Evolutionary conservation across 2,888 invertebrate species (phyloP).

Genomic region (Oscheius sp.): DNA sequence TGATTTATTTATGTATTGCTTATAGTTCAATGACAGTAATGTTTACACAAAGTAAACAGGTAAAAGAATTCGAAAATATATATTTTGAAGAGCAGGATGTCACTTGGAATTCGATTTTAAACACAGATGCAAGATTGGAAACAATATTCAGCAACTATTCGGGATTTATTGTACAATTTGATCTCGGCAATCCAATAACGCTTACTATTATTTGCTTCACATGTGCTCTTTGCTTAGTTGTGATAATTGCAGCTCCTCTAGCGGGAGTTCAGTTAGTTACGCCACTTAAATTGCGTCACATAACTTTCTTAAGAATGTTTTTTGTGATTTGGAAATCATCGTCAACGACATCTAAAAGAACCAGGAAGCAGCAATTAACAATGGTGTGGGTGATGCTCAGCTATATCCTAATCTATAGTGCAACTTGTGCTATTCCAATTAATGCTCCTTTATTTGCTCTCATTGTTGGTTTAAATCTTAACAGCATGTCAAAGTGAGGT

Average conservation of each 20-base stretch:
- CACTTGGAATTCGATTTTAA: neutral
- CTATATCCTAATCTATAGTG: neutral
- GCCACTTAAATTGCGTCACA: neutral
- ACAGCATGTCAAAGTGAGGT: neutral
- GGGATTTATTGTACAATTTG: neutral
- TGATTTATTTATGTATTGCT: neutral
- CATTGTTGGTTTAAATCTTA: neutral
- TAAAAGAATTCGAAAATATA: neutral
- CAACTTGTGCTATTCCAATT: neutral
- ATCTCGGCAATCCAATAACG: neutral
- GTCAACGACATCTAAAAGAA: neutral
- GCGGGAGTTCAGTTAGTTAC: neutral
- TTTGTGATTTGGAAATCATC: neutral
- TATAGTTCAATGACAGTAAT: neutral
- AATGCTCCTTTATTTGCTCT: neutral
- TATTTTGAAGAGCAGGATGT: too few species aligned
- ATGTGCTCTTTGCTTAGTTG: neutral
- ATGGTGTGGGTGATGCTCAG: neutral
- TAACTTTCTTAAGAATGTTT: neutral
- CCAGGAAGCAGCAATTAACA: neutral
- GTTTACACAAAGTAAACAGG: neutral
- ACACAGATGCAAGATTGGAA: neutral
- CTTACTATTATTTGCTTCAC: neutral
- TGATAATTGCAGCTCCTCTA: neutral
- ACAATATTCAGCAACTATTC: neutral